phyloP scores from a whole-genome alignment of 2,888 invertebrate species.

The Cerceris rybyensis region DNA sequence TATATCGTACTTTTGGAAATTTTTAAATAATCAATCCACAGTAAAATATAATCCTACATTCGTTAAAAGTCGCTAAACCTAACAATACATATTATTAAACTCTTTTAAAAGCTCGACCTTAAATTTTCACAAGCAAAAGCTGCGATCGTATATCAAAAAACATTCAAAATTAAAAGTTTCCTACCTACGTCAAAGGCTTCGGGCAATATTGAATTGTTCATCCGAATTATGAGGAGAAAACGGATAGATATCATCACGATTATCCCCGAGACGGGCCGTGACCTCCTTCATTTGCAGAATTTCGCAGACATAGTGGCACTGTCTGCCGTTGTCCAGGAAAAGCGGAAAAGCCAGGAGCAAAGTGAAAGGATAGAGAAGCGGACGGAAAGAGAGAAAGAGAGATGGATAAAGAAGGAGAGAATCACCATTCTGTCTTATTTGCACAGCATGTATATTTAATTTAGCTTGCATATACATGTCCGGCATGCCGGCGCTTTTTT shows the following conservation, averaged over 20 bases:
- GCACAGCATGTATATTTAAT: slow-evolving; percentile 68
- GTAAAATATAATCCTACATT: too few species aligned
- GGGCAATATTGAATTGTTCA: slow-evolving; percentile 14
- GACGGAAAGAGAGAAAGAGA: slow-evolving; percentile 5
- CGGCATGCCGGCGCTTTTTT: slow-evolving; percentile 48
- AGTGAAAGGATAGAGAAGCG: slow-evolving; percentile 3
- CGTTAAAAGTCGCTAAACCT: too few species aligned
- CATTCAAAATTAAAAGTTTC: neutral
- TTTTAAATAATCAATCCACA: too few species aligned
- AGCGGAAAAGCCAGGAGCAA: neutral
- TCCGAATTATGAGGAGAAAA: slow-evolving; percentile 7
- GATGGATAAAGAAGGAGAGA: slow-evolving; percentile 23
- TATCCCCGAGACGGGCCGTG: slow-evolving; percentile 30
- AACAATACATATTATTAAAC: neutral
- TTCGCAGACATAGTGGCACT: slow-evolving; percentile 23
- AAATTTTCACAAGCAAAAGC: neutral
- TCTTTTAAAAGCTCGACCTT: neutral
- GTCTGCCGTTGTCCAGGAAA: slow-evolving; percentile 20
- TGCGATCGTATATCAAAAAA: neutral
- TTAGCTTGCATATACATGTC: slow-evolving; percentile 63
- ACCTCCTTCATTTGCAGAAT: slow-evolving; percentile 29
- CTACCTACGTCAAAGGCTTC: neutral
- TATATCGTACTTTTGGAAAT: too few species aligned
- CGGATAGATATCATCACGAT: slow-evolving; percentile 22
- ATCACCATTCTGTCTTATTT: slow-evolving; percentile 60